Conservation (phyloP, 1,140 invertebrate species). For the Mya arenaria region DNA sequence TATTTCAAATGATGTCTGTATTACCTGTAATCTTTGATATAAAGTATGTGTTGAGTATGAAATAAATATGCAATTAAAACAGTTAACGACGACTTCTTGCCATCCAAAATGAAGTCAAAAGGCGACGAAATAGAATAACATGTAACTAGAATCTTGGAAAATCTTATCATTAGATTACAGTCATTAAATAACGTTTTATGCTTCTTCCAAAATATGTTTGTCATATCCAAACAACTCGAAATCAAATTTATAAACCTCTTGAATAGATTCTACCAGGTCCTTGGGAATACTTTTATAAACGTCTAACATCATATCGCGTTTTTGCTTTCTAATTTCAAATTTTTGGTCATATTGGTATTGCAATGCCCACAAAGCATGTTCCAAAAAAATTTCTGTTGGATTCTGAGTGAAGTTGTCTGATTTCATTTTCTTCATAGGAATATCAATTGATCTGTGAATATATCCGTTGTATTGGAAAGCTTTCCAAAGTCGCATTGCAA, state of each 20-base stretch:
- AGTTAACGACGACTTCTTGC: too few species aligned
- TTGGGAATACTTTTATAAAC: not conserved
- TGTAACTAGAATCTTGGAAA: too few species aligned
- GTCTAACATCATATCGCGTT: conserved; percentile 6
- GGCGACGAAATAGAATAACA: too few species aligned
- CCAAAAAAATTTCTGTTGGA: not conserved
- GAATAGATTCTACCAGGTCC: not conserved
- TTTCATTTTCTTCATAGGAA: not conserved
- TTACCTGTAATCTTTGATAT: too few species aligned
- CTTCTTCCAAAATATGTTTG: conserved; percentile 51
- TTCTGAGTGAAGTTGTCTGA: not conserved
- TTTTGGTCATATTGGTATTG: not conserved
- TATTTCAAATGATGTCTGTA: too few species aligned
- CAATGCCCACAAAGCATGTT: not conserved
- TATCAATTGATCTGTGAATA: not conserved
- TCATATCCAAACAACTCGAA: conserved; percentile 39
- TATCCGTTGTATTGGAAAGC: conserved; percentile 41
- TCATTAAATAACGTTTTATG: too few species aligned
- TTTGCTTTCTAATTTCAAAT: not conserved
- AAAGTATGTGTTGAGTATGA: too few species aligned
- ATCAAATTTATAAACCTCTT: conserved; percentile 4
- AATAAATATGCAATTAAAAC: too few species aligned
- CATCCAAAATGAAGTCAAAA: too few species aligned
- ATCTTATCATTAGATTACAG: too few species aligned
- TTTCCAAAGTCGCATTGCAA: conserved; percentile 21